Base-by-base conservation (phyloP, 92 coral and sea anemone genomes). In the Phymanthus crucifer region DNA sequence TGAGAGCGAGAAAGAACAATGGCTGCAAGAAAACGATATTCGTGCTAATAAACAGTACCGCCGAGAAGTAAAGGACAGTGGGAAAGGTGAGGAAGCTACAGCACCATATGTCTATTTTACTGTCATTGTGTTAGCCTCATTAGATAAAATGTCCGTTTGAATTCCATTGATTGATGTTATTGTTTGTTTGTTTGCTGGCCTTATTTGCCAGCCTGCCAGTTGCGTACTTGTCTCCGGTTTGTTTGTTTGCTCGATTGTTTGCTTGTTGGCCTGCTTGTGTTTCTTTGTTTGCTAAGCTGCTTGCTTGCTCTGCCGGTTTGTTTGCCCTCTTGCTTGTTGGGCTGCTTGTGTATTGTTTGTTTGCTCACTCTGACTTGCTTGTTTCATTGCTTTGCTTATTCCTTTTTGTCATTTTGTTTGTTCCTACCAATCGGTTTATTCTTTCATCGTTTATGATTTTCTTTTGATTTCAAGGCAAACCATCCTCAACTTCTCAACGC, bases 1-100 rank as follows among this genome's bases (percentile, higher is more conserved):
- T 36, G 91, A 89, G 26, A 86, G 88, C 34, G 94, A 92, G 88
- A 71, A 84, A 54, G 84, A 90, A 74, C 94, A 92, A 66, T 85
- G 93, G 89, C 73, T 90, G 87, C 75, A 78, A 2, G 76, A 83
- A 6, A 83, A 72, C 57, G 35, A 76, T 8, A 71, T 71, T 17
- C 75, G 64, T 56, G 10, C 86, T 10, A n/a, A n/a, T n/a, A 77
- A 46, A 40, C 66, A 85, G 16, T 68, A 40, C 37, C 77, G 87
- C 2, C 76, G 90, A 66, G n/a, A 75, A 36, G 32, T 65, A n/a
- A 34, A 54, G 18, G 16, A 24, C 6, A 27, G 29, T 29, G 29
- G 14, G 8, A 13, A 61, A 61, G 68, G 68, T 61, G 13, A 61
- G n/a, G 11, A 54, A 54, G 6, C 64, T 23, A 54, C 57, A 50